Percentiles rank a stretch among this genome's conserved stretches.
Evolutionary conservation across 2,888 invertebrate species (phyloP).

Genomic region (Andrena praecox): DNA sequence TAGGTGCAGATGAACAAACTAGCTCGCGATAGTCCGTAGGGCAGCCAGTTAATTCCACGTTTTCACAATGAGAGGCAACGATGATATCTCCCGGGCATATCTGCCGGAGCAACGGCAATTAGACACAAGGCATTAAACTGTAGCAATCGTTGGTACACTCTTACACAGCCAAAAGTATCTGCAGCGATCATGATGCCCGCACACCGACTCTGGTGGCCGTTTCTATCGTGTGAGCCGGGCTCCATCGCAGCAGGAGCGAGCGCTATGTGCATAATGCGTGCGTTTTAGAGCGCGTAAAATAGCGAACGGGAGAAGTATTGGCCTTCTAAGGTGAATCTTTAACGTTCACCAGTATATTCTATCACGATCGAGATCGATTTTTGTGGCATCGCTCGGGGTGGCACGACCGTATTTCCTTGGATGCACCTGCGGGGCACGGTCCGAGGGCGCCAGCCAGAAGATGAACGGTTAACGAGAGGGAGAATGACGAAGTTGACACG

Average conservation of each 20-base stretch:
- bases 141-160: conserved; percentile 25
- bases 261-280: conserved; percentile 81
- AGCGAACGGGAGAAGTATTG: conserved; percentile 78
- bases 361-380: neutral
- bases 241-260: conserved; percentile 71
- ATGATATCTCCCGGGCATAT: conserved; percentile 64
- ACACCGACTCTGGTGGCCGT: conserved; percentile 27
- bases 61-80: conserved; percentile 70
- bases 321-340: conserved; percentile 57
- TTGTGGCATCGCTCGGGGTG: neutral
- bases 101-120: conserved; percentile 62
- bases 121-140: conserved; percentile 67
- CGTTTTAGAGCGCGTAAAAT: conserved; percentile 84
- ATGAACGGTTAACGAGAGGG: neutral
- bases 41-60: conserved; percentile 71
- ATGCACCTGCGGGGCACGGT: no score
- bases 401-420: no score
- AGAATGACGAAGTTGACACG: neutral
- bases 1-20: conserved; percentile 38
- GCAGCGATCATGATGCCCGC: neutral
- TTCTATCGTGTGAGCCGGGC: conserved; percentile 52
- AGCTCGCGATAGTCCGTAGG: conserved; percentile 55
- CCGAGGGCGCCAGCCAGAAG: no score
- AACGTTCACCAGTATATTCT: neutral
- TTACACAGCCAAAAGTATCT: conserved; percentile 25